These are phyloP conservation scores for Eulemur rubriventer DNA, from an alignment of 2,797 vertebrate species.

Conservation along the genomic window DNA sequence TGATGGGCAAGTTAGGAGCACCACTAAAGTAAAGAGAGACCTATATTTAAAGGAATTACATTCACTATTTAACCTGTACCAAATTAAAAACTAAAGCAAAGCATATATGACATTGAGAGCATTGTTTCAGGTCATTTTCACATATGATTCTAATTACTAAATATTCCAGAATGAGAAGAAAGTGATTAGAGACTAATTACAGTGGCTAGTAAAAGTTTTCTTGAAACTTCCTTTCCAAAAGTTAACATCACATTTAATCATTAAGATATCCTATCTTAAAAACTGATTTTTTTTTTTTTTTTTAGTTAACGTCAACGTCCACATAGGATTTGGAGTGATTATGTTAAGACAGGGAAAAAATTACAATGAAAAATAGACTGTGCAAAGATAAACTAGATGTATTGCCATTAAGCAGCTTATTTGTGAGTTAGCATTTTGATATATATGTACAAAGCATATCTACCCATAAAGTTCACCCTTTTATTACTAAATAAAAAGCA, in stretches of 20 bases:
- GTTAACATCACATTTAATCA: background rate
- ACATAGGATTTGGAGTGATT: background rate
- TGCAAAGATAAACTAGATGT: background rate
- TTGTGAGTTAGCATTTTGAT: background rate
- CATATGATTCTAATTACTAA: background rate
- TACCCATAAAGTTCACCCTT: background rate
- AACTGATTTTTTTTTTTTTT: background rate
- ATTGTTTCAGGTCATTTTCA: background rate
- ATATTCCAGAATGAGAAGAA: conserved; percentile 5
- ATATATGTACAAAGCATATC: background rate
- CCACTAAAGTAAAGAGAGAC: background rate
- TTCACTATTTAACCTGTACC: background rate
- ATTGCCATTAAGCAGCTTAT: background rate
- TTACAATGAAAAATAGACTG: background rate
- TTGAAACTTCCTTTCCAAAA: background rate
- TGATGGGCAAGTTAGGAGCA: background rate
- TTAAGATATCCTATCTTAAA: background rate
- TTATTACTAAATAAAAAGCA: background rate
- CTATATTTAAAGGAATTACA: background rate
- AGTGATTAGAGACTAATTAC: background rate
- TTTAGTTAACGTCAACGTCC: background rate
- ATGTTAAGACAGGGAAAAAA: background rate
- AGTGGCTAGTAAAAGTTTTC: background rate
- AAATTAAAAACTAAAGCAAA: background rate
- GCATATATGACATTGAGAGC: background rate